Percentiles rank a stretch among this genome's conserved stretches.
Evolutionary conservation across 2,113 vertebrate genomes (phyloP).

Genomic region (Numenius arquata): DNA sequence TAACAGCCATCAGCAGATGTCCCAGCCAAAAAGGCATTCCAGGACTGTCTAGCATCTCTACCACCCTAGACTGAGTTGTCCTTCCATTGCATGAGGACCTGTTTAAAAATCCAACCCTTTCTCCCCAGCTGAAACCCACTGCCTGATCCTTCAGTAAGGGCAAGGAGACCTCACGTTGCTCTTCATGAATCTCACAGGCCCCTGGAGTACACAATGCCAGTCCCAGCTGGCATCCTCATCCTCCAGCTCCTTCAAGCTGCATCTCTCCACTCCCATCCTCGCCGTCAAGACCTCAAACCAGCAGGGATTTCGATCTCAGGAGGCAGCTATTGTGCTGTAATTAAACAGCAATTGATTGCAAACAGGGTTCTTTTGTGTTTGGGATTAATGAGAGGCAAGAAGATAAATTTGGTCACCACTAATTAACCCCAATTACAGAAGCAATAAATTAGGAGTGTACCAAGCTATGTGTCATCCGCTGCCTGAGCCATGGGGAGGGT

Average conservation of each 20-base stretch:
- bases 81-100: not conserved
- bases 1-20: not conserved
- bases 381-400: conserved; percentile 60
- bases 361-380: conserved; percentile 66
- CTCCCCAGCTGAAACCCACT: not conserved
- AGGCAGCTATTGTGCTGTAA: conserved; percentile 58
- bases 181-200: not conserved
- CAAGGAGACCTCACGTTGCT: not conserved
- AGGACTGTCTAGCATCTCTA: not conserved
- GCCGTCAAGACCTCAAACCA: not conserved
- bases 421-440: conserved; percentile 73
- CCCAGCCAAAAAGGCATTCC: not conserved
- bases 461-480: not conserved
- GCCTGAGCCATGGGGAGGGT: not conserved
- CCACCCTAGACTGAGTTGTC: not conserved
- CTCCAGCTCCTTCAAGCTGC: not conserved
- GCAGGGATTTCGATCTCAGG: conserved; percentile 41
- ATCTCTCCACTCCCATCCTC: not conserved
- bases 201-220: not conserved
- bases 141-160: not conserved
- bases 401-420: conserved; percentile 70
- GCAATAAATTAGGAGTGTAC: conserved; percentile 49
- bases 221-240: not conserved
- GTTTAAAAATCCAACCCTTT: not conserved
- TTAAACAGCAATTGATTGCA: conserved; percentile 70